These are phyloP conservation scores for Gymnodraco acuticeps DNA, from an alignment of 2,797 vertebrate species.

Conservation along the genomic window DNA sequence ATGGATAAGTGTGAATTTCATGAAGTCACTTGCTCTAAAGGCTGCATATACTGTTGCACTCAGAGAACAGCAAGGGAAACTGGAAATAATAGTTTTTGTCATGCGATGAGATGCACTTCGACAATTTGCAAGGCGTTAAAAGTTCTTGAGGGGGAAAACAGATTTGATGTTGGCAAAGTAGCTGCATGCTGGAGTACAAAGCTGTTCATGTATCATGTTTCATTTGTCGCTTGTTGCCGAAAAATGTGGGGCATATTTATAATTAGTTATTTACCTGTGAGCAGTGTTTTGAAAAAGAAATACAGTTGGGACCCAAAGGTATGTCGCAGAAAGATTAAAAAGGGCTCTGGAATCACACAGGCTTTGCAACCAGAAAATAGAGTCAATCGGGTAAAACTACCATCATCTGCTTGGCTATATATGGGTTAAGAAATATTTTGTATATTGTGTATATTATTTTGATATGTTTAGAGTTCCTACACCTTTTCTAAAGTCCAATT, in stretches of 20 bases:
- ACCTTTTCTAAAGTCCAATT: too few relatives aligned
- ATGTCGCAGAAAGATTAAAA: conserved; percentile 41
- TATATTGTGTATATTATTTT: background rate
- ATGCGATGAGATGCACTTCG: conserved; percentile 35
- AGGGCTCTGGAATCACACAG: conserved; percentile 17
- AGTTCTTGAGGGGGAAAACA: conserved; percentile 23
- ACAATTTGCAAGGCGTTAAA: conserved; percentile 56
- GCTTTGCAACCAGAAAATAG: conserved; percentile 10
- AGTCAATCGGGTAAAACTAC: conserved; percentile 34
- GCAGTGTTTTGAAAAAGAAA: conserved; percentile 16
- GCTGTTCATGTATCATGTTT: conserved; percentile 21
- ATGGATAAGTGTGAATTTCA: conserved; percentile 70
- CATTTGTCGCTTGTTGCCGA: conserved; percentile 34
- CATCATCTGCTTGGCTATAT: conserved; percentile 25
- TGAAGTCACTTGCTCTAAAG: conserved; percentile 59
- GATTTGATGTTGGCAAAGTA: conserved; percentile 35
- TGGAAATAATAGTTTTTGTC: conserved; percentile 58
- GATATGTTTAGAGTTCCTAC: too few relatives aligned
- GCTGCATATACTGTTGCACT: conserved; percentile 48
- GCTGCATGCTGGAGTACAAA: conserved; percentile 34
- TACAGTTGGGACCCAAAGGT: conserved; percentile 31
- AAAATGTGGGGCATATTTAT: conserved; percentile 23
- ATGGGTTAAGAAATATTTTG: background rate
- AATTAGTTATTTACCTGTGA: conserved; percentile 29
- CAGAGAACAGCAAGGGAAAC: conserved; percentile 43